Base-by-base conservation (phyloP, 2,888 invertebrate genomes). In the Clanis bilineata region DNA sequence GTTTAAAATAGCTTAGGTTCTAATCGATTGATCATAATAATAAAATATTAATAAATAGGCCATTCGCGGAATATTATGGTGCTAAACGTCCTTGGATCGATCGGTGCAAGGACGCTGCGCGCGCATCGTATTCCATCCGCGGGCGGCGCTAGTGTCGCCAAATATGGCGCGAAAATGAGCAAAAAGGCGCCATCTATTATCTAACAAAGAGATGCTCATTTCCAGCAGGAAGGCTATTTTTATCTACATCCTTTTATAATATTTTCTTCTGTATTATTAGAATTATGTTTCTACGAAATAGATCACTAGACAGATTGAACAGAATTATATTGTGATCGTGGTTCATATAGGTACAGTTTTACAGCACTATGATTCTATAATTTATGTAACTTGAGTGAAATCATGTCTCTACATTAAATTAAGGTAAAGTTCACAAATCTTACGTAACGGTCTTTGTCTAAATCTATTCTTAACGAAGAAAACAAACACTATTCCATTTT, bases 11-110 rank as follows among this genome's bases (percentile, higher is more conserved):
- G 12, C 23, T 45, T 23, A 3, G 12, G 23, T 3, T 45, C 22
- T 22, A 23, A 45, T 45, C 23, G 45, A 45, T 45, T 23, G 25
- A 9, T 28, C 47, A 28, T 32, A 18, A 51, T 51, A 32, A 28
- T 51, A 51, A 51, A 51, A 28, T 51, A 51, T 51, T 28, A 10
- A 51, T 51, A 28, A 28, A 51, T 51, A 51, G 51, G 51, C 28
- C 51, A 51, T 51, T 51, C 3, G 32, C 18, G 18, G 51, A 51
- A 32, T 51, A 51, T 51, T 32, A 51, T 51, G 51, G 32, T 51
- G 18, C 28, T 12, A 15, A 10, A 56, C 61, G 90, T 87, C 89
- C 89, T 89, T 88, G 86, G 89, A 87, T 90, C 90, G 86, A 90
- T 90, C 64, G 62, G 39, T 25, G 69, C 80, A 87, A 90, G 89